These are phyloP conservation scores for Pyrgilauda ruficollis DNA, from an alignment of 2,113 vertebrate species.

Conservation along the genomic window DNA sequence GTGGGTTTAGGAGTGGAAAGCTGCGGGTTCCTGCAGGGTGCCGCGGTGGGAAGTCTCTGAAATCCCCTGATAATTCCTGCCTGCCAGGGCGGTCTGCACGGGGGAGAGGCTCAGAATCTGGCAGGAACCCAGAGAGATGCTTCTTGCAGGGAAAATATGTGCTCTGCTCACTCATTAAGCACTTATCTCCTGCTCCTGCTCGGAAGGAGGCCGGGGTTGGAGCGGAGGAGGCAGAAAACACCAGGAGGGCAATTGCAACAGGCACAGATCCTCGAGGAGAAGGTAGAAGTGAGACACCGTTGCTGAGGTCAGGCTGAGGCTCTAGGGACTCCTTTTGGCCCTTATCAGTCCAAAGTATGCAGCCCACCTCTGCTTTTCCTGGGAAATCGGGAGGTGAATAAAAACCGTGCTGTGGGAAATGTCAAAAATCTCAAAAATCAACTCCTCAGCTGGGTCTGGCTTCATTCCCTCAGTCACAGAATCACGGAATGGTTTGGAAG, in stretches of 20 bases:
- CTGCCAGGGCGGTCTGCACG: neutral
- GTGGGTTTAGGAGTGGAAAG: fast-evolving
- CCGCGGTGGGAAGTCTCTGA: neutral
- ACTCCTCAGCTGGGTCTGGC: neutral
- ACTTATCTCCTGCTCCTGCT: conserved; percentile 19
- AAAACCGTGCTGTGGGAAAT: fast-evolving
- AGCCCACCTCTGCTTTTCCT: neutral
- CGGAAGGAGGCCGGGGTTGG: neutral
- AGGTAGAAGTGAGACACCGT: fast-evolving
- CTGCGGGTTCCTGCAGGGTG: neutral
- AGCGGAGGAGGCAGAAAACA: neutral
- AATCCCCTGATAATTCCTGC: neutral
- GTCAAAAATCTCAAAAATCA: neutral
- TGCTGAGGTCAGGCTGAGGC: neutral
- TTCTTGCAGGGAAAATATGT: neutral
- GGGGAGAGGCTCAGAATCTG: conserved; percentile 25
- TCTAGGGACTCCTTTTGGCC: neutral
- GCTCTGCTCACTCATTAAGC: neutral
- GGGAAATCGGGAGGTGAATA: neutral
- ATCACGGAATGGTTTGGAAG: neutral
- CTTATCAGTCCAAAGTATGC: neutral
- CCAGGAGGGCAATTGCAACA: neutral
- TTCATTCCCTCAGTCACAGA: fast-evolving
- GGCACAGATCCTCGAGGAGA: neutral
- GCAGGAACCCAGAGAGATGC: neutral